Percentiles rank a stretch among this genome's conserved stretches.
These are phyloP conservation scores for Callimorpha dominula DNA, from an alignment of 2,888 invertebrate genomes.

Conservation along the genomic window DNA sequence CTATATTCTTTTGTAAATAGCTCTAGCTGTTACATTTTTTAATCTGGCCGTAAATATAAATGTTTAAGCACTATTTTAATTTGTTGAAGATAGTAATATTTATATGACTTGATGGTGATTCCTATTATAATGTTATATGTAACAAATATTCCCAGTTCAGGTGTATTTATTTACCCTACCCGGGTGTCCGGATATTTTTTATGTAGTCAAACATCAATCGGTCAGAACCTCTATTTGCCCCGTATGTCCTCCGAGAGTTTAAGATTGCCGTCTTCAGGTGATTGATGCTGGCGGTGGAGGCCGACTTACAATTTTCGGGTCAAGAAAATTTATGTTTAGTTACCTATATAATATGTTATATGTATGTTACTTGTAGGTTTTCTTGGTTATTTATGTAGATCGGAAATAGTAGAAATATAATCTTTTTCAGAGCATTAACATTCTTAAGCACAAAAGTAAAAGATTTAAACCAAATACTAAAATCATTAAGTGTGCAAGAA, in stretches of 20 bases:
- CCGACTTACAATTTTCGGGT: slow-evolving; percentile 46
- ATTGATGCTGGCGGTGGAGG: slow-evolving; percentile 46
- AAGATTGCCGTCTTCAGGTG: slow-evolving; percentile 42
- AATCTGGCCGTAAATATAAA: too few species aligned
- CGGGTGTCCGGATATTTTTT: slow-evolving; percentile 37
- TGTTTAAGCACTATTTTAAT: too few species aligned
- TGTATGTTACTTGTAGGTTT: slow-evolving; percentile 21
- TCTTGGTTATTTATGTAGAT: slow-evolving; percentile 31
- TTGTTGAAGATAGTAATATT: too few species aligned
- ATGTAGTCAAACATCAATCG: slow-evolving; percentile 51
- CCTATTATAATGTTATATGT: slow-evolving; percentile 27
- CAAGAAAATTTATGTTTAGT: slow-evolving; percentile 43
- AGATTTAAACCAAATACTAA: too few species aligned
- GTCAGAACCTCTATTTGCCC: slow-evolving; percentile 46
- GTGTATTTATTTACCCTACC: slow-evolving; percentile 33
- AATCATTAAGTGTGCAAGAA: too few species aligned
- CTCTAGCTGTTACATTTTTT: too few species aligned
- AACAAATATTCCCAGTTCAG: slow-evolving; percentile 22
- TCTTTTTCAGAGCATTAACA: too few species aligned
- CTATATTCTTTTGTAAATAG: too few species aligned
- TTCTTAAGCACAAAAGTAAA: too few species aligned
- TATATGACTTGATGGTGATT: slow-evolving; percentile 3
- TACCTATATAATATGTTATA: slow-evolving; percentile 30
- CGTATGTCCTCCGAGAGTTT: slow-evolving; percentile 34
- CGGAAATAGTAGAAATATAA: too few species aligned